Evolutionary conservation across 2,797 vertebrate species (phyloP).

Genomic region (Limosa lapponica): DNA sequence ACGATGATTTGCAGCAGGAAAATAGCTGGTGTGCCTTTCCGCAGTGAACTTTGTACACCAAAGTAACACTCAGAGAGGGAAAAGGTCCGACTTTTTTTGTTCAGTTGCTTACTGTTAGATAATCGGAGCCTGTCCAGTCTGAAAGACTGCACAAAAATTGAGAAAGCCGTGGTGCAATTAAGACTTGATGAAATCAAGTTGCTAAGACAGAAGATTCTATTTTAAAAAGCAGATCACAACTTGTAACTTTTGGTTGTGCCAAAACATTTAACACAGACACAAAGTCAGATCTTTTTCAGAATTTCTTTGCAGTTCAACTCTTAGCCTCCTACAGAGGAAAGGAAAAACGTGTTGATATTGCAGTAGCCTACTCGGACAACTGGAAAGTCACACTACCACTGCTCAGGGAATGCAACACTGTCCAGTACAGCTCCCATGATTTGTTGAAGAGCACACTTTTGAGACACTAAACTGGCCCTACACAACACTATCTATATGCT

Average conservation of each 20-base stretch:
- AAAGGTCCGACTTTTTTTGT: background rate
- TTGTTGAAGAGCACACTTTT: fast-evolving
- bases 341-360: background rate
- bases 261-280: background rate
- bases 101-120: background rate
- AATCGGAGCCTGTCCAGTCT: background rate
- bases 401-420: background rate
- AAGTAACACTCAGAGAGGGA: background rate
- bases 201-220: background rate
- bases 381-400: background rate
- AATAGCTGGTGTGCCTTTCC: background rate
- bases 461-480: background rate
- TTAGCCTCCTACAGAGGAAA: background rate
- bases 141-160: background rate
- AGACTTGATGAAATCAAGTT: background rate
- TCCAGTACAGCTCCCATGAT: background rate
- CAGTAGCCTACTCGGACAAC: background rate
- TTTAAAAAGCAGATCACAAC: background rate
- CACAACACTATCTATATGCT: background rate
- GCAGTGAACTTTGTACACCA: background rate
- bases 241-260: background rate
- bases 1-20: background rate
- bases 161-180: background rate
- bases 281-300: background rate
- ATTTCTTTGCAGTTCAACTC: background rate